These are phyloP conservation scores for Metellina segmentata DNA, from an alignment of 2,888 invertebrate genomes.

Conservation along the genomic window DNA sequence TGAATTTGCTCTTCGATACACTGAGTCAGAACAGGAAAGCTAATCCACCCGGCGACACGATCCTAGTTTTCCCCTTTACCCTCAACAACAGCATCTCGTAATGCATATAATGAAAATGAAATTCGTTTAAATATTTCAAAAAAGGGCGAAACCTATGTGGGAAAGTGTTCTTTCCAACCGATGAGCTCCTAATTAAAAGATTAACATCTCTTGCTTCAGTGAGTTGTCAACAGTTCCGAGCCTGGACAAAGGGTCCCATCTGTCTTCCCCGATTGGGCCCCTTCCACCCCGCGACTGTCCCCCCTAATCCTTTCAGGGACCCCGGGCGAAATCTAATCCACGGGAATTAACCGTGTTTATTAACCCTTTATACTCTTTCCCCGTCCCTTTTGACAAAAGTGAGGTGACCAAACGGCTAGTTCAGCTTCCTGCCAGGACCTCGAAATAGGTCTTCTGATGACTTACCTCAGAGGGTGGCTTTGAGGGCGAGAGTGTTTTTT, in stretches of 20 bases:
- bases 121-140: slow-evolving; percentile 44
- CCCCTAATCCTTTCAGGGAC: slow-evolving; percentile 45
- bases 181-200: slow-evolving; percentile 58
- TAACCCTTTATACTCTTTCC: slow-evolving; percentile 58
- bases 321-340: slow-evolving; percentile 47
- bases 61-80: neutral
- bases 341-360: slow-evolving; percentile 61
- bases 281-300: neutral
- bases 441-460: too few species aligned
- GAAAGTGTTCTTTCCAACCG: slow-evolving; percentile 10
- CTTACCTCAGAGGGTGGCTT: too few species aligned
- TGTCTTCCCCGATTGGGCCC: slow-evolving; percentile 42
- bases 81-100: slow-evolving; percentile 25
- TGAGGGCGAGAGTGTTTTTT: too few species aligned
- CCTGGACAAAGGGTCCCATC: slow-evolving; percentile 52
- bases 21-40: neutral
- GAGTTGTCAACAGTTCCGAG: slow-evolving; percentile 49
- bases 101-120: slow-evolving; percentile 39
- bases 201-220: slow-evolving; percentile 53
- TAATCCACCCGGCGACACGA: slow-evolving; percentile 18
- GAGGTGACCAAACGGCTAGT: neutral
- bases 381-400: slow-evolving; percentile 15
- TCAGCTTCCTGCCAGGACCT: neutral
- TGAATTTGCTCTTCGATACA: slow-evolving; percentile 18
- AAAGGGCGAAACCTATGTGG: slow-evolving; percentile 20